Evolutionary conservation across 2,888 invertebrate genomes (phyloP).

Genomic region (Anodontia alba): DNA sequence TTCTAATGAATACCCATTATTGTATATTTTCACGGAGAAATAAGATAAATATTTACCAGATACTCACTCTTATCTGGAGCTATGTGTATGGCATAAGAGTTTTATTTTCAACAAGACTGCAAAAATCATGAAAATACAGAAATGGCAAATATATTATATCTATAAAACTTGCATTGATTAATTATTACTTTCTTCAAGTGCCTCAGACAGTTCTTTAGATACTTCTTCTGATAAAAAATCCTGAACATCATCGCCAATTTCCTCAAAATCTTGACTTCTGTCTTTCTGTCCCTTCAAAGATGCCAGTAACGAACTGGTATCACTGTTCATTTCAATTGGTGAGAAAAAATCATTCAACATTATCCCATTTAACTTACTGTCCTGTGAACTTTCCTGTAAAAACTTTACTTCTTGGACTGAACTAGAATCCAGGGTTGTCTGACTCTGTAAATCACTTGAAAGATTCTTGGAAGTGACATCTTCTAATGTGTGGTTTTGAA

Average conservation of each 20-base stretch:
- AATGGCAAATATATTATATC: neutral
- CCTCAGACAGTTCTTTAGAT: constrained; percentile 2
- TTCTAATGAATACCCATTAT: neutral
- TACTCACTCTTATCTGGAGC: neutral
- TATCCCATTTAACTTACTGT: neutral
- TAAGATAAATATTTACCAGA: neutral
- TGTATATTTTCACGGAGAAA: neutral
- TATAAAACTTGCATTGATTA: neutral
- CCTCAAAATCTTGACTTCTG: neutral
- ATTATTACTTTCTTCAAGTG: neutral
- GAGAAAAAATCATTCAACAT: neutral
- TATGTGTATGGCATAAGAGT: too few species aligned
- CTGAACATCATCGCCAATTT: neutral
- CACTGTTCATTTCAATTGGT: neutral
- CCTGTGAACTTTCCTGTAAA: neutral
- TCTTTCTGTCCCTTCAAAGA: neutral
- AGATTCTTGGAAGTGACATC: neutral
- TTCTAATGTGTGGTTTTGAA: neutral
- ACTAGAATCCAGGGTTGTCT: neutral
- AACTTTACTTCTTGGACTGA: neutral
- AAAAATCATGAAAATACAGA: too few species aligned
- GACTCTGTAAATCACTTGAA: neutral
- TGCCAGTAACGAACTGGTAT: neutral
- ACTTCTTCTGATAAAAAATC: neutral
- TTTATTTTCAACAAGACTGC: too few species aligned